Evolutionary conservation across 1,140 invertebrate genomes (phyloP).

Genomic region (Capitella teleta): DNA sequence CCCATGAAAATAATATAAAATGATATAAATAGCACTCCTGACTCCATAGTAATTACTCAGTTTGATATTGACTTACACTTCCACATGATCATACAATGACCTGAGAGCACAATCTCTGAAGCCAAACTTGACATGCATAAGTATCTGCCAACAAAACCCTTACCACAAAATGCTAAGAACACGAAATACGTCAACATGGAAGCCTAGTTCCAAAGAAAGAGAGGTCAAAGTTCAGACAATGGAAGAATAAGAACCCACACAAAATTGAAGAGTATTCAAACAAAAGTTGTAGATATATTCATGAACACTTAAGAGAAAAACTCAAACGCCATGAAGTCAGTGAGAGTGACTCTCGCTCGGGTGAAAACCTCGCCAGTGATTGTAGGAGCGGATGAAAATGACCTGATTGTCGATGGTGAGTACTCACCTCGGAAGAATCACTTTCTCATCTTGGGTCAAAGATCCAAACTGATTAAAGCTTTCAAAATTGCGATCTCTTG

Average conservation of each 20-base stretch:
- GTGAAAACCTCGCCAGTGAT: not conserved
- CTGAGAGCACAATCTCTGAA: too few species aligned
- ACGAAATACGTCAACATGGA: too few species aligned
- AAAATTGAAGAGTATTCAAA: not conserved
- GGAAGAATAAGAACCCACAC: not conserved
- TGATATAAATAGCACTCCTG: too few species aligned
- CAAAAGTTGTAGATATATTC: not conserved
- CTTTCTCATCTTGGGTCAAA: constrained; percentile 45
- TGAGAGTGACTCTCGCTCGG: not conserved
- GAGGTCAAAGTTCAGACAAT: too few species aligned
- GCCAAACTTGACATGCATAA: too few species aligned
- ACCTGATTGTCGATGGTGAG: not conserved
- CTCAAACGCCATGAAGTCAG: not conserved
- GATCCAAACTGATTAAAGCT: constrained; percentile 67
- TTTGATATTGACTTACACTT: too few species aligned
- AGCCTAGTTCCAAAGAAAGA: too few species aligned
- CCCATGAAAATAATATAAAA: too few species aligned
- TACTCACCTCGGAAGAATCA: constrained; percentile 22
- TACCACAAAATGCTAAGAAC: too few species aligned
- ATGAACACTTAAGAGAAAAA: not conserved
- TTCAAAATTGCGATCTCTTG: constrained; percentile 52
- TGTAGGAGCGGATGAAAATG: not conserved
- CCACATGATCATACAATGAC: too few species aligned
- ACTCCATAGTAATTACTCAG: too few species aligned
- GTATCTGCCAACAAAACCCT: too few species aligned